phyloP scores from a whole-genome alignment of 1,140 invertebrate species.

The Hylaeus volcanicus region DNA sequence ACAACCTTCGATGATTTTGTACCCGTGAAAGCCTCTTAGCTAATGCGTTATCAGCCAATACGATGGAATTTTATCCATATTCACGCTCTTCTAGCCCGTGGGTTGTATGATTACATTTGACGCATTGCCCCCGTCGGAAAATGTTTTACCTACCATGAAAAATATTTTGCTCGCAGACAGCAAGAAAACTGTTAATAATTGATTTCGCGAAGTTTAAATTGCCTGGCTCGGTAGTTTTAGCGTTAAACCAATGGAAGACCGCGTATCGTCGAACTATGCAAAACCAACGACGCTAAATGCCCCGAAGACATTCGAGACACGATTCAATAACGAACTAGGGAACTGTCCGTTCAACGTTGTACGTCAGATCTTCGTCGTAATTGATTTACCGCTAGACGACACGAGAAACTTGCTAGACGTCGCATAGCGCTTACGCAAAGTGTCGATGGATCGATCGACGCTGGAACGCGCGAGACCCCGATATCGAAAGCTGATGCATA shows the following conservation, averaged over 20 bases:
- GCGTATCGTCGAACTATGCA: not conserved
- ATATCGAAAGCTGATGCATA: conserved; percentile 46
- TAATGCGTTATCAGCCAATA: no score
- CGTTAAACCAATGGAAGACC: no score
- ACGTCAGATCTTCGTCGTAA: not conserved
- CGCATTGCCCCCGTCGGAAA: no score
- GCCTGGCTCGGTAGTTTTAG: no score
- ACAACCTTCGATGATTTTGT: conserved; percentile 11
- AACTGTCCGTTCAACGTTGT: not conserved
- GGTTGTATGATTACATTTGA: no score
- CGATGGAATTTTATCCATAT: no score
- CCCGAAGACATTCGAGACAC: not conserved
- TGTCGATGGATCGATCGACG: conserved; percentile 28
- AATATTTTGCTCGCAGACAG: no score
- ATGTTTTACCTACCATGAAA: no score
- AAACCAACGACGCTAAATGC: no score
- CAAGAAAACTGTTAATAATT: no score
- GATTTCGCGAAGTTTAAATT: no score
- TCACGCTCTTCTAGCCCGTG: no score
- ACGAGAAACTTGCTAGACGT: conserved; percentile 11
- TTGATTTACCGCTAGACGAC: conserved; percentile 22
- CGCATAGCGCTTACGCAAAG: conserved; percentile 6
- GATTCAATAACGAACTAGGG: not conserved
- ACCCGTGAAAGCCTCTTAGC: not conserved
- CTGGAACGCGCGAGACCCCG: conserved; percentile 14